These are phyloP conservation scores for Trimorus sp. DNA, from an alignment of 2,888 invertebrate species.

Conservation along the genomic window DNA sequence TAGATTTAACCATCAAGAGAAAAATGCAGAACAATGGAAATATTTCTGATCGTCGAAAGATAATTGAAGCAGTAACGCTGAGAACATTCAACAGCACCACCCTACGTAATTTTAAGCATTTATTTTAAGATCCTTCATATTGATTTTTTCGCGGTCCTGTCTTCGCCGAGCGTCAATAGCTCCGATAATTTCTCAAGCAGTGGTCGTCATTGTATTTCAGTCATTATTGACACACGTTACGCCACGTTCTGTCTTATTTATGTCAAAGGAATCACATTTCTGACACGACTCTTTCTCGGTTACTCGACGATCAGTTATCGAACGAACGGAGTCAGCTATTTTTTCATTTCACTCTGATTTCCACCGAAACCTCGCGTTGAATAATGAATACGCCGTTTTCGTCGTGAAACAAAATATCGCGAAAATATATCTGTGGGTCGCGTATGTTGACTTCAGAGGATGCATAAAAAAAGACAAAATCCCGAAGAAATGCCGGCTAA, in stretches of 20 bases:
- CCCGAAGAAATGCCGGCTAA: neutral
- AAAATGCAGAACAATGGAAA: neutral
- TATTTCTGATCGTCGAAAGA: neutral
- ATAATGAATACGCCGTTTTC: too few relatives aligned
- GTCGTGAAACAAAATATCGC: too few relatives aligned
- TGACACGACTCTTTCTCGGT: neutral
- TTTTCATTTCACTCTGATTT: neutral
- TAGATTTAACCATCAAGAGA: too few relatives aligned
- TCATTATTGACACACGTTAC: conserved; percentile 3
- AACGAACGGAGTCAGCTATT: neutral
- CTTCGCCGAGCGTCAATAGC: conserved; percentile 1
- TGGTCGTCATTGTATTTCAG: conserved; percentile 13
- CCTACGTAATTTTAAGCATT: conserved; percentile 11
- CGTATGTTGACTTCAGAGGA: neutral
- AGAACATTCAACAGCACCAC: neutral
- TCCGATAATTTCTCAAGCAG: conserved; percentile 16
- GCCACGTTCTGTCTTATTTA: conserved; percentile 15
- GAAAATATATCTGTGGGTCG: neutral
- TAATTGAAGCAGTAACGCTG: neutral
- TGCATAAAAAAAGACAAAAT: neutral
- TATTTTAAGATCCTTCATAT: conserved; percentile 18
- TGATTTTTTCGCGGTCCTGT: conserved; percentile 20
- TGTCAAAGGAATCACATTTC: conserved; percentile 13
- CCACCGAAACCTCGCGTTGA: neutral
- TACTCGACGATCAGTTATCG: neutral